Evolutionary conservation across 2,113 vertebrate species (phyloP), one percentile per base, ranked within the genome.

Genomic region (Sceloporus tristichus): DNA sequence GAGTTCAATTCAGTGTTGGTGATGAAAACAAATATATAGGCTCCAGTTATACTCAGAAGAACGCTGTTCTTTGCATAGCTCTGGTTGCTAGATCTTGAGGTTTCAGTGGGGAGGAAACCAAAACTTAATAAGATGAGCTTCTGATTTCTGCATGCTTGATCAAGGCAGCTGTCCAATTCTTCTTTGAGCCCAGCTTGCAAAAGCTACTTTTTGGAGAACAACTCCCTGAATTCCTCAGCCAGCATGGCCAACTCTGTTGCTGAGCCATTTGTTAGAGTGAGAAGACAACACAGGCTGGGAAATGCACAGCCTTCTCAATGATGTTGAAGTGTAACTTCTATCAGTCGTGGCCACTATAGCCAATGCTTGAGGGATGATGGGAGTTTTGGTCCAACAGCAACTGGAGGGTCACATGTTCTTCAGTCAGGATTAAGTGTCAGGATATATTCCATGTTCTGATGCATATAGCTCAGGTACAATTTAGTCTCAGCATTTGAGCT

Each of bases 401-500:
- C 25, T 11, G 27, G 68, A 71, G 25, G 29, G 25, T 23, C 27
- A 71, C 27, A n/a, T 29, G 68, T 71, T 29, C 29, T 27, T 11
- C 27, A 71, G 27, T 71, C 9, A 71, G 10, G 8, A 71, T 29
- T 71, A 27, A 71, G 66, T 9, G 66, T 62, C 14, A 62, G 11
- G 13, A 62, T 62, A 62, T 62, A 14, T 83, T 38, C 74, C 27
- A 38, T 65, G 62, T 76, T 76, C 80, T 66, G 18, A 10, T 53
- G 21, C 89, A 77, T 42, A 78, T 88, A 42, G 59, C 84, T 85
- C 42, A 84, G 66, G 40, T 54, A 91, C 85, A 86, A 91, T 65
- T 79, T 89, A 62, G 25, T 18, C 62, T 78, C 74, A 19, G 29
- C 65, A 86, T 84, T 90, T 91, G 92, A 92, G 87, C 71, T 40